phyloP scores from a whole-genome alignment of 2,797 vertebrate species.

The Pogoniulus pusillus region DNA sequence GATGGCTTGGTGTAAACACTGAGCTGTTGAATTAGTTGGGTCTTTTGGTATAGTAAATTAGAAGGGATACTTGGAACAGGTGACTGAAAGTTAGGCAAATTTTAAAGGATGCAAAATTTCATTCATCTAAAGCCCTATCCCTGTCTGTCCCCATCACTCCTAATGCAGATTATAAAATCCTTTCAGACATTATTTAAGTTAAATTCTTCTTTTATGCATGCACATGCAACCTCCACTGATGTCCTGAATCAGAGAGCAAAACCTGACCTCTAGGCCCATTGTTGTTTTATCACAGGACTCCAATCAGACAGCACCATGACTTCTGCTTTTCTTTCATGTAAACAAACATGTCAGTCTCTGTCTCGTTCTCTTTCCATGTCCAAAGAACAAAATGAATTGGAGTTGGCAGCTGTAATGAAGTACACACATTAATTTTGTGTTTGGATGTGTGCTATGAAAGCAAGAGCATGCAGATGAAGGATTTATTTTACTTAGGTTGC shows the following conservation, averaged over 20 bases:
- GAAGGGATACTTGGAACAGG: neutral
- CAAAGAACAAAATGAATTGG: conserved; percentile 43
- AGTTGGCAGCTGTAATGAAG: conserved; percentile 37
- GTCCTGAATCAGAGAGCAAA: neutral
- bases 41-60: neutral
- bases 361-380: conserved; percentile 16
- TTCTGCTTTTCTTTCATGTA: conserved; percentile 32
- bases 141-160: neutral
- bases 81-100: neutral
- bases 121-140: neutral
- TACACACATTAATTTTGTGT: conserved; percentile 8
- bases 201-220: neutral
- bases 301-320: neutral
- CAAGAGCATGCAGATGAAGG: neutral
- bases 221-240: neutral
- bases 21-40: neutral
- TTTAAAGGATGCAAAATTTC: neutral
- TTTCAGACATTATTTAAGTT: too few relatives aligned
- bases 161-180: neutral
- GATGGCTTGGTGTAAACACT: neutral
- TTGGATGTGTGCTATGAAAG: conserved; percentile 39
- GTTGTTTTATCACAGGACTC: neutral
- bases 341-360: conserved; percentile 9
- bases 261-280: neutral
- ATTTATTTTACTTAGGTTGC: conserved; percentile 9